These are phyloP conservation scores for Pseudorectes ferrugineus DNA, from an alignment of 2,113 vertebrate species.

Conservation along the genomic window DNA sequence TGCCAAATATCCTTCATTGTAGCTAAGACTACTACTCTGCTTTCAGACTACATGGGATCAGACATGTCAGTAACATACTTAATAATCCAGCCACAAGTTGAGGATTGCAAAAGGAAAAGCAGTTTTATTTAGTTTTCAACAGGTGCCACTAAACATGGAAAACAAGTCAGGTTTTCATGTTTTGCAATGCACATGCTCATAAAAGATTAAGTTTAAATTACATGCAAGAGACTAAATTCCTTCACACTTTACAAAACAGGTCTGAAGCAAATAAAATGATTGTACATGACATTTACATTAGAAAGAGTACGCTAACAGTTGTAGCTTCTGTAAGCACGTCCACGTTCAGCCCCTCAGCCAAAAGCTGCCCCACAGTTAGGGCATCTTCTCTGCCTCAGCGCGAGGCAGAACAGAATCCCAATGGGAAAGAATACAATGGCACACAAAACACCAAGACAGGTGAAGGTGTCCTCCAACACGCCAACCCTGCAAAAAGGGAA, in stretches of 20 bases:
- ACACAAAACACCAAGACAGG: constrained; percentile 92
- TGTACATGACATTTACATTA: constrained; percentile 81
- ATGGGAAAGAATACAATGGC: constrained; percentile 97
- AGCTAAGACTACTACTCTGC: neutral
- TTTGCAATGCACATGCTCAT: constrained; percentile 46
- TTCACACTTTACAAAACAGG: constrained; percentile 72
- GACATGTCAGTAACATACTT: neutral
- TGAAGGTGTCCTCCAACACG: constrained; percentile 96
- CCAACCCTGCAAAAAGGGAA: constrained; percentile 82
- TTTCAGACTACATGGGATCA: neutral
- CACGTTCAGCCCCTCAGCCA: constrained; percentile 77
- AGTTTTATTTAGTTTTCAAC: constrained; percentile 66
- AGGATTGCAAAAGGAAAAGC: constrained; percentile 74
- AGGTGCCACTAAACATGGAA: constrained; percentile 59
- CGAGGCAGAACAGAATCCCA: constrained; percentile 95
- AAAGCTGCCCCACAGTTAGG: constrained; percentile 96
- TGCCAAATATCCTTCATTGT: neutral
- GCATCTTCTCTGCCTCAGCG: constrained; percentile 92
- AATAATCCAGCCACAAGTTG: constrained; percentile 61
- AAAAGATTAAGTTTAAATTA: constrained; percentile 52
- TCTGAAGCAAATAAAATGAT: constrained; percentile 74
- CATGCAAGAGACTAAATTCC: constrained; percentile 42
- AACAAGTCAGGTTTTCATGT: constrained; percentile 27
- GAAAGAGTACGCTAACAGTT: constrained; percentile 65
- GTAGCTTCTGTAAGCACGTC: constrained; percentile 32